Conservation (phyloP, 2,113 vertebrate species). For the Solea solea region DNA sequence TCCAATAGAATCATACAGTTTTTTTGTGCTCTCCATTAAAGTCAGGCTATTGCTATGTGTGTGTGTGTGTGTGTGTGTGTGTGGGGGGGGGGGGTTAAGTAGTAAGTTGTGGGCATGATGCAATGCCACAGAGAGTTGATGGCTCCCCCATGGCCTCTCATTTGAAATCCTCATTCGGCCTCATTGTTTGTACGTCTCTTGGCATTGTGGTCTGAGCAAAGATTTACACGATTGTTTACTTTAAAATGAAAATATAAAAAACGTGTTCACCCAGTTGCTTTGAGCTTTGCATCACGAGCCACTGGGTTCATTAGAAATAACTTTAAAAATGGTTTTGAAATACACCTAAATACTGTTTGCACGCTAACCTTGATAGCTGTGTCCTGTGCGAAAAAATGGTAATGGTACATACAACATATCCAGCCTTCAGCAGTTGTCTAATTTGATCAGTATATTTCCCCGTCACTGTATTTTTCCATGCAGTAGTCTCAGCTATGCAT, state of each 20-base stretch:
- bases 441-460: slow-evolving; percentile 14
- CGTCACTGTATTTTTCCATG: neutral
- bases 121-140: slow-evolving; percentile 13
- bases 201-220: neutral
- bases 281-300: neutral
- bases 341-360: neutral
- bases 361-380: too few species aligned
- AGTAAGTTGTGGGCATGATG: slow-evolving; percentile 47
- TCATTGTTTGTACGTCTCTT: slow-evolving; percentile 48
- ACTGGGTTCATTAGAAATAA: slow-evolving; percentile 10
- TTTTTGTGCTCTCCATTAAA: slow-evolving; percentile 17
- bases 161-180: slow-evolving; percentile 32
- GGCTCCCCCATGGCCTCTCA: slow-evolving; percentile 5
- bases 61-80: too few species aligned
- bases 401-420: neutral
- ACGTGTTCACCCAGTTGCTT: neutral
- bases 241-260: slow-evolving; percentile 1
- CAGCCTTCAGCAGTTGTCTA: slow-evolving; percentile 11
- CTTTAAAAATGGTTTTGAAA: neutral
- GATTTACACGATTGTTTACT: neutral
- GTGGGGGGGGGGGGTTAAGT: neutral
- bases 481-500: neutral
- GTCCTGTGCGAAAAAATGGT: neutral
- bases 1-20: slow-evolving; percentile 42
- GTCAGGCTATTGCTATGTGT: slow-evolving; percentile 10